Percentiles rank a stretch among this genome's conserved stretches.
phyloP scores from a whole-genome alignment of 1,140 invertebrate genomes.

The Drosophila repletoides region DNA sequence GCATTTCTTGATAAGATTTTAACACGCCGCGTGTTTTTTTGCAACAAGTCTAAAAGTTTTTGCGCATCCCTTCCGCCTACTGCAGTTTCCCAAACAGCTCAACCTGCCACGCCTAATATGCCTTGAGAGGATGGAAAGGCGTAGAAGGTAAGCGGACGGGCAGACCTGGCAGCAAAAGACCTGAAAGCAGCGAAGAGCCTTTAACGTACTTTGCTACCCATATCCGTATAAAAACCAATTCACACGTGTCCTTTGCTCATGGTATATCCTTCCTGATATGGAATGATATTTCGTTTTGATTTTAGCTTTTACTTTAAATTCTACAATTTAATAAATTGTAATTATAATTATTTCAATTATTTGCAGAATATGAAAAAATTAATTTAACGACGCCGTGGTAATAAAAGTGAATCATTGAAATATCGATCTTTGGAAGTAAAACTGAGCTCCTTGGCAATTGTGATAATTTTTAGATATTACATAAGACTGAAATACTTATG shows the following conservation, averaged over 20 bases:
- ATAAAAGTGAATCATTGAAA: too few species aligned
- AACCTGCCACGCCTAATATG: conserved; percentile 53
- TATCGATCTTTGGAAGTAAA: too few species aligned
- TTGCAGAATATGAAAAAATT: too few species aligned
- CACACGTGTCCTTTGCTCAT: conserved; percentile 17
- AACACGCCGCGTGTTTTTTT: conserved; percentile 68
- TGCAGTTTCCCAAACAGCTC: conserved; percentile 19
- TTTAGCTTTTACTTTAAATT: too few species aligned
- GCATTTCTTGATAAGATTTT: conserved; percentile 74
- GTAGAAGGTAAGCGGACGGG: conserved; percentile 17
- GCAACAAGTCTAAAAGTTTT: conserved; percentile 67
- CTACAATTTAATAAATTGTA: too few species aligned
- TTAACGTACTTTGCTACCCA: conserved; percentile 48
- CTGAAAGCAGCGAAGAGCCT: conserved; percentile 38
- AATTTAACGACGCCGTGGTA: too few species aligned
- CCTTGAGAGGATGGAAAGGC: conserved; percentile 43
- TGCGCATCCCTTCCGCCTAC: conserved; percentile 29
- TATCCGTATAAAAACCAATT: conserved; percentile 5
- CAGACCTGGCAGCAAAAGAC: neutral
- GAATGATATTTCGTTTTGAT: too few species aligned
- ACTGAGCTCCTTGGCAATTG: too few species aligned
- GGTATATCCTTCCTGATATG: neutral
- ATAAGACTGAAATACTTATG: too few species aligned
- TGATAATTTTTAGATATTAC: too few species aligned
- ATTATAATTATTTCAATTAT: too few species aligned